Percentiles rank a stretch among this genome's conserved stretches.
These are phyloP conservation scores for Slavum lentiscoides DNA, from an alignment of 2,888 invertebrate species.

Conservation along the genomic window DNA sequence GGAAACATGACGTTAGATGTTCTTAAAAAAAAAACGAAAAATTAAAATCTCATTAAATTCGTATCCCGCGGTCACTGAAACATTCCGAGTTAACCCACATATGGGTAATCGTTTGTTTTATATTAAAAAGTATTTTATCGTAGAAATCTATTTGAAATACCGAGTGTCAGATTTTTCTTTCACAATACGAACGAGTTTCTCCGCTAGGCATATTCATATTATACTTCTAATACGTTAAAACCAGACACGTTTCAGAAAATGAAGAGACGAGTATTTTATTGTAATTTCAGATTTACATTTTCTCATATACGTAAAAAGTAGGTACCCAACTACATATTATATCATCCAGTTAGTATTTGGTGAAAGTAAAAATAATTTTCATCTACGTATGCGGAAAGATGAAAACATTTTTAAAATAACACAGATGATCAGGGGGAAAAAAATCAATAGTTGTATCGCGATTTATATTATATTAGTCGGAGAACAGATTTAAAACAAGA, in stretches of 20 bases:
- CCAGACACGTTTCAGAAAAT: no score
- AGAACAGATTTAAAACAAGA: no score
- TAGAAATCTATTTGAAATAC: no score
- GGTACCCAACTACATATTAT: neutral
- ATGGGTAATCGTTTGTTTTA: neutral
- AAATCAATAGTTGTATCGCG: no score
- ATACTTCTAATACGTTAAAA: neutral
- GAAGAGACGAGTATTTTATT: no score
- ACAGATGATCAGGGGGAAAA: neutral
- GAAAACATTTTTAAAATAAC: neutral
- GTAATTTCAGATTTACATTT: no score
- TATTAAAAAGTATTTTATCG: no score
- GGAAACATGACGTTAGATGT: neutral
- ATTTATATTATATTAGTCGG: no score
- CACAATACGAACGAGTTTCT: neutral
- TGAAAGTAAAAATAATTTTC: neutral
- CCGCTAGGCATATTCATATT: neutral
- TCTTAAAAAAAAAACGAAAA: neutral
- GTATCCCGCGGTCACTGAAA: neutral
- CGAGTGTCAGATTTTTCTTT: neutral
- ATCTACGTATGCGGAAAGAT: neutral
- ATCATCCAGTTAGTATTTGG: neutral
- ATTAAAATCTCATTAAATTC: constrained; percentile 11
- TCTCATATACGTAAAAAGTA: no score
- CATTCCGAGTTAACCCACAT: neutral